These are phyloP conservation scores for Apteryx mantelli DNA, from an alignment of 2,113 vertebrate genomes.

Conservation along the genomic window DNA sequence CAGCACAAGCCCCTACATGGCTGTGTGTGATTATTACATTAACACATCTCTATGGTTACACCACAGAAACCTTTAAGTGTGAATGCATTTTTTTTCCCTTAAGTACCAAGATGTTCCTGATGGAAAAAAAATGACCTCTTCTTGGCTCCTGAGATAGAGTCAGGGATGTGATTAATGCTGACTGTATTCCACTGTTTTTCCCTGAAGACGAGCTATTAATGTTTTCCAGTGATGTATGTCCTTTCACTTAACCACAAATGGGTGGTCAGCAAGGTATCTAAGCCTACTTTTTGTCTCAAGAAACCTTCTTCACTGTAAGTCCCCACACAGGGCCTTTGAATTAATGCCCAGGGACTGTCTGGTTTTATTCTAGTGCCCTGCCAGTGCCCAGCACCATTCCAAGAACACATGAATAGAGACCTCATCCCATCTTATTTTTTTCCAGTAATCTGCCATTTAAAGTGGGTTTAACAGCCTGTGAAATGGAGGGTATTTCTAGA, in stretches of 20 bases:
- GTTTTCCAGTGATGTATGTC: constrained; percentile 64
- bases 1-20: constrained; percentile 56
- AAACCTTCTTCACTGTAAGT: background rate
- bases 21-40: constrained; percentile 69
- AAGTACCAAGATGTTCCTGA: constrained; percentile 71
- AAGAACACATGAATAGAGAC: background rate
- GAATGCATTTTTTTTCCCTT: constrained; percentile 62
- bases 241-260: constrained; percentile 57
- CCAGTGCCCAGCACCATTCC: background rate
- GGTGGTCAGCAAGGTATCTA: constrained; percentile 56
- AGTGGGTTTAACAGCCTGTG: background rate
- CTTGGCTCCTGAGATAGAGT: constrained; percentile 61
- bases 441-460: background rate
- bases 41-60: constrained; percentile 74
- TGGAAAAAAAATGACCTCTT: constrained; percentile 62
- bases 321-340: background rate
- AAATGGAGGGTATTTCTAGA: background rate
- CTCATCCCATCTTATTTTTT: background rate
- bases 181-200: constrained; percentile 47
- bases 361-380: background rate
- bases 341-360: background rate
- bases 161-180: constrained; percentile 66
- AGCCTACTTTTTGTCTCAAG: constrained; percentile 3
- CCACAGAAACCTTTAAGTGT: constrained; percentile 68
- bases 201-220: constrained; percentile 66